phyloP scores from a whole-genome alignment of 2,113 vertebrate genomes.

The Serinus canaria region DNA sequence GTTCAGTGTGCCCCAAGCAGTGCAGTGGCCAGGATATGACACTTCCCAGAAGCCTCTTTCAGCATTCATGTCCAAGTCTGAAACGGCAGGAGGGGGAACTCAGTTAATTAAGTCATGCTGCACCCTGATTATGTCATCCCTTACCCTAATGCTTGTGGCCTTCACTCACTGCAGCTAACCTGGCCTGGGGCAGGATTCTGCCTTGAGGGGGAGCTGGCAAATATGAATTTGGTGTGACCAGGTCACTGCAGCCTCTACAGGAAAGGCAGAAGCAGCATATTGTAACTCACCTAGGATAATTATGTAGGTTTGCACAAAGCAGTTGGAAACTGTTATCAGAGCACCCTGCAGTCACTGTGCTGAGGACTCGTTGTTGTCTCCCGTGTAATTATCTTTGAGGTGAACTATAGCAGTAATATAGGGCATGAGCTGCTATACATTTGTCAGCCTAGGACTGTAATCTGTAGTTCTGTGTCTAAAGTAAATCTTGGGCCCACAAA shows the following conservation, averaged over 20 bases:
- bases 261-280: not conserved
- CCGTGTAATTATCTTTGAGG: not conserved
- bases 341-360: not conserved
- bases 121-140: not conserved
- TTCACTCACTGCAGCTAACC: not conserved
- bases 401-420: not conserved
- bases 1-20: not conserved
- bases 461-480: not conserved
- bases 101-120: not conserved
- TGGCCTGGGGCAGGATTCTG: not conserved
- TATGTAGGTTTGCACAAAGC: not conserved
- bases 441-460: not conserved
- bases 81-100: not conserved
- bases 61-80: not conserved
- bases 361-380: not conserved
- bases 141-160: not conserved
- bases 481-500: not conserved
- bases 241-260: not conserved
- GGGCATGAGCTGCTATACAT: not conserved
- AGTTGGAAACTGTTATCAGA: not conserved
- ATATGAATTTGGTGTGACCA: not conserved
- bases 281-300: not conserved
- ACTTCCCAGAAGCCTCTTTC: not conserved
- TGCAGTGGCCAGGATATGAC: not conserved
- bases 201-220: not conserved